phyloP scores from a whole-genome alignment of 2,113 vertebrate genomes.

The Paracanthobrama guichenoti region DNA sequence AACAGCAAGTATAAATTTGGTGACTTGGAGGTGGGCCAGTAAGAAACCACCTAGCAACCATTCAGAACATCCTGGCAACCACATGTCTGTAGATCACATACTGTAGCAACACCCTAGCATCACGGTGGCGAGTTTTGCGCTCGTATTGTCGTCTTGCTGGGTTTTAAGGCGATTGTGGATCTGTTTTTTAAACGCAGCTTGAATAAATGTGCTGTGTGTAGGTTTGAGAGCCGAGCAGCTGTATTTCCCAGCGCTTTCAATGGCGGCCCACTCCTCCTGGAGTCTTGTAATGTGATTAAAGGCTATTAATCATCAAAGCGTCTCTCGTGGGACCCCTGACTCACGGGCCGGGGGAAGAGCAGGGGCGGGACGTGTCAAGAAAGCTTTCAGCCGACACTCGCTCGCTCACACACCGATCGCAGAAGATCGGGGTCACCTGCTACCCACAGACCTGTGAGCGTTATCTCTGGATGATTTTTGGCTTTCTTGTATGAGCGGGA shows the following conservation, averaged over 20 bases:
- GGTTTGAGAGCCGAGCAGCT: constrained; percentile 65
- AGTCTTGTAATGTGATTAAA: constrained; percentile 83
- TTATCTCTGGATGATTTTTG: background rate
- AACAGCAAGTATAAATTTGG: background rate
- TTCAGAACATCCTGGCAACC: background rate
- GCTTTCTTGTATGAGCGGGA: background rate
- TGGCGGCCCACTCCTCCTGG: constrained; percentile 74
- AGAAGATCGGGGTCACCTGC: constrained; percentile 68
- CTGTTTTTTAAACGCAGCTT: constrained; percentile 52
- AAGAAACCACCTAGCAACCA: background rate
- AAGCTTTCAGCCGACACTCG: constrained; percentile 74
- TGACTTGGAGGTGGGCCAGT: background rate
- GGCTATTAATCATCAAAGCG: constrained; percentile 81
- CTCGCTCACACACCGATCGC: constrained; percentile 66
- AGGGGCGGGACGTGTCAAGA: constrained; percentile 78
- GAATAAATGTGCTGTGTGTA: constrained; percentile 66
- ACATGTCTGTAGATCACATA: background rate
- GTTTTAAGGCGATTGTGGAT: constrained; percentile 55
- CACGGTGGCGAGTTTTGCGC: background rate
- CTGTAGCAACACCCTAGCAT: background rate
- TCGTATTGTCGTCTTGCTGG: background rate
- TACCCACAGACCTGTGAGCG: constrained; percentile 60
- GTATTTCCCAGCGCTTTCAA: constrained; percentile 75
- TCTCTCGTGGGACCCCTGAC: constrained; percentile 77
- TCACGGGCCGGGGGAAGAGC: constrained; percentile 76